Evolutionary conservation across 2,888 invertebrate genomes (phyloP).

Genomic region (Rhabditoides inermis): DNA sequence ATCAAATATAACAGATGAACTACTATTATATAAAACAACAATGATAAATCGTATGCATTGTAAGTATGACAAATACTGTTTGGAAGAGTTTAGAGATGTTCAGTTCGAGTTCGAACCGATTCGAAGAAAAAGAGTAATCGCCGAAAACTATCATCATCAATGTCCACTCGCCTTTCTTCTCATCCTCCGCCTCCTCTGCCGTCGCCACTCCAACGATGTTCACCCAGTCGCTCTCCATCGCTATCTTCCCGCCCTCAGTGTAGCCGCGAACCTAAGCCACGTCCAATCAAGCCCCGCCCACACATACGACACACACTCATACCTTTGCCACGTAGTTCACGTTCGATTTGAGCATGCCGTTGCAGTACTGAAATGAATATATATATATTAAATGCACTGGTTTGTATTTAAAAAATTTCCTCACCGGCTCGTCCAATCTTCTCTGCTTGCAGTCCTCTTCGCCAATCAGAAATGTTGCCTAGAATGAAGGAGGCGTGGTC

Average conservation of each 20-base stretch:
- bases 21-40: too few species aligned
- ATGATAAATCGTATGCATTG: too few species aligned
- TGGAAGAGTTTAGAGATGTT: too few species aligned
- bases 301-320: not conserved
- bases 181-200: slow-evolving; percentile 17
- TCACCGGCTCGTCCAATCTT: slow-evolving; percentile 43
- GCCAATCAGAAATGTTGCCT: slow-evolving; percentile 42
- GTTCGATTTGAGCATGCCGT: slow-evolving; percentile 42
- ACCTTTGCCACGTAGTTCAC: slow-evolving; percentile 42
- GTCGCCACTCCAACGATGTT: slow-evolving; percentile 28
- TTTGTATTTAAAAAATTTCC: not conserved
- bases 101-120: too few species aligned
- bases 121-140: too few species aligned
- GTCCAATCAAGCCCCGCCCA: not conserved
- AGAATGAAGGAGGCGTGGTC: slow-evolving; percentile 8
- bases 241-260: slow-evolving; percentile 41
- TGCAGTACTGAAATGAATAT: slow-evolving; percentile 37
- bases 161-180: slow-evolving; percentile 20
- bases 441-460: slow-evolving; percentile 43
- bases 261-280: slow-evolving; percentile 35
- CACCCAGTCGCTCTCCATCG: slow-evolving; percentile 49
- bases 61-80: too few species aligned
- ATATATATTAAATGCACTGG: not conserved
- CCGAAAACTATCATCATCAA: too few species aligned
- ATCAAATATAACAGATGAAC: too few species aligned